A percentile compares a stretch with the other conserved stretches of the same genome.
Conservation (phyloP, 2,888 invertebrate species). For the Axea sp. region DNA sequence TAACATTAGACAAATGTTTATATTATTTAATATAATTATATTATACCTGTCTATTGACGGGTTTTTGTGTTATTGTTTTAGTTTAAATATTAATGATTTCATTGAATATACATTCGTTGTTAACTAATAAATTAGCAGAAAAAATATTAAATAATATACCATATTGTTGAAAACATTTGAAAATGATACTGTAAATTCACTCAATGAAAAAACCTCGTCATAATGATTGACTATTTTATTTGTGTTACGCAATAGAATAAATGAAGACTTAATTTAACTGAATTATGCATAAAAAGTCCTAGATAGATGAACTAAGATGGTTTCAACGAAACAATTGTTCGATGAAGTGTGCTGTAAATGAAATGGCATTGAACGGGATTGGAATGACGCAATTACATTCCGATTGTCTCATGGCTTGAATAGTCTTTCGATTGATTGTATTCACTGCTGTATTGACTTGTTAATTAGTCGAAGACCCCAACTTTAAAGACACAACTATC, state of each 20-base stretch:
- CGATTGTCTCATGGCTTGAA: constrained; percentile 75
- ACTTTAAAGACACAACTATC: constrained; percentile 64
- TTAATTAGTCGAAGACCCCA: constrained; percentile 67
- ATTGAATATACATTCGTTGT: too few relatives aligned
- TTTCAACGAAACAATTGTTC: constrained; percentile 67
- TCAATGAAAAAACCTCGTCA: background rate
- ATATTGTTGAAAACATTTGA: too few relatives aligned
- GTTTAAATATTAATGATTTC: too few relatives aligned
- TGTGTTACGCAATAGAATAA: constrained; percentile 29
- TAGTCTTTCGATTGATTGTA: constrained; percentile 68
- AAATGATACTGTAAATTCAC: too few relatives aligned
- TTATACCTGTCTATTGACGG: too few relatives aligned
- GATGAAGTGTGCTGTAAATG: constrained; percentile 66
- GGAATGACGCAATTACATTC: constrained; percentile 74
- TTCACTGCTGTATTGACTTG: constrained; percentile 70
- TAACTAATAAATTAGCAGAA: too few relatives aligned
- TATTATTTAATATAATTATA: too few relatives aligned
- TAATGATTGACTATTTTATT: constrained; percentile 16
- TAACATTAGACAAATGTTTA: too few relatives aligned
- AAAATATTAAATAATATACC: too few relatives aligned
- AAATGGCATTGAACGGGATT: constrained; percentile 71
- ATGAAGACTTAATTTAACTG: constrained; percentile 36
- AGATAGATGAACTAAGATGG: constrained; percentile 56
- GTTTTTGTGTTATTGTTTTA: too few relatives aligned
- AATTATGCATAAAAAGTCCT: constrained; percentile 44